phyloP scores from a whole-genome alignment of 2,888 invertebrate genomes.

The Heliconius sara region DNA sequence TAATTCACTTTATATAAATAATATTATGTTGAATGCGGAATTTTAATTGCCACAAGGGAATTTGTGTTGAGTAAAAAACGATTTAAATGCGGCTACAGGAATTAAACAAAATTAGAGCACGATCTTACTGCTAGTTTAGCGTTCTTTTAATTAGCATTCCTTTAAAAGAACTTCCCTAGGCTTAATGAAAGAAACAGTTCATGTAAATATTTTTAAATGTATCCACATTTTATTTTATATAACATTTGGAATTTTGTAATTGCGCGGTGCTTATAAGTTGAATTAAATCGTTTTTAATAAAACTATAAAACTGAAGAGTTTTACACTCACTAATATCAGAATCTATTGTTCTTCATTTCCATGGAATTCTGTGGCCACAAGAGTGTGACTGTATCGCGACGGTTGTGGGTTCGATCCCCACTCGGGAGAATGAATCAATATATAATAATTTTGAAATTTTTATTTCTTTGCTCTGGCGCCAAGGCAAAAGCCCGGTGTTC shows the following conservation, averaged over 20 bases:
- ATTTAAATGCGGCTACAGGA: slow-evolving; percentile 34
- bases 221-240: slow-evolving; percentile 17
- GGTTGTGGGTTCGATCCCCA: no score
- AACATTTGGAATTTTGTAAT: neutral
- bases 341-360: neutral
- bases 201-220: slow-evolving; percentile 39
- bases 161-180: slow-evolving; percentile 42
- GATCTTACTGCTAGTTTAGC: slow-evolving; percentile 43
- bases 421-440: no score
- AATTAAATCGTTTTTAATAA: neutral
- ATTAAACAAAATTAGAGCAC: slow-evolving; percentile 40
- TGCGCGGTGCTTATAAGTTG: neutral
- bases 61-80: slow-evolving; percentile 22
- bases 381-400: no score
- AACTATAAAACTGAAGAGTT: neutral
- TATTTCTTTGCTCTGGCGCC: no score
- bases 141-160: slow-evolving; percentile 47
- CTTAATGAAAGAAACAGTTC: slow-evolving; percentile 38
- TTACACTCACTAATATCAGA: neutral
- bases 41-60: slow-evolving; percentile 16
- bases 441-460: no score
- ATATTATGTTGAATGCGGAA: neutral
- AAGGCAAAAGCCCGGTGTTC: no score
- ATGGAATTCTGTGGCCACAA: no score
- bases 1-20: neutral